Percentiles rank a stretch among this genome's conserved stretches.
These are phyloP conservation scores for Hemibagrus guttatus DNA, from an alignment of 2,797 vertebrate genomes.

Conservation along the genomic window DNA sequence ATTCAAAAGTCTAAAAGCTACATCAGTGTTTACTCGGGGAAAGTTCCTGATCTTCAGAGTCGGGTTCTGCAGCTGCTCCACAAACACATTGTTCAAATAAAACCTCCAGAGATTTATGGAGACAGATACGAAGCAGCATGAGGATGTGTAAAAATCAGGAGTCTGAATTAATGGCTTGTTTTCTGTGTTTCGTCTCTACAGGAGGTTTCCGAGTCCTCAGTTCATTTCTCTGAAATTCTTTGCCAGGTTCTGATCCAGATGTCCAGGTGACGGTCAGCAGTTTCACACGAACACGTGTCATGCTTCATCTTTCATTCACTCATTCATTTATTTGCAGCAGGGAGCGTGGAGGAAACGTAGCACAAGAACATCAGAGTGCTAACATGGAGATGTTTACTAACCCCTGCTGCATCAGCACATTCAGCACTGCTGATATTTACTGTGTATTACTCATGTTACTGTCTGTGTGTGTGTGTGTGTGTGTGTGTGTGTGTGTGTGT, in stretches of 20 bases:
- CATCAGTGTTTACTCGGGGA: no score
- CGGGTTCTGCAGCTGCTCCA: not conserved
- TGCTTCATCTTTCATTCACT: not conserved
- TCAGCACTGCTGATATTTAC: not conserved
- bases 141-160: not conserved
- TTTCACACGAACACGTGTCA: not conserved
- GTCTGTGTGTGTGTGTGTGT: slow-evolving; percentile 7
- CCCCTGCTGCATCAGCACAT: not conserved
- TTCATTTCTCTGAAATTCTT: not conserved
- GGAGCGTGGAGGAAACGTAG: not conserved
- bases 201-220: not conserved
- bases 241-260: not conserved
- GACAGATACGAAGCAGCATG: no score
- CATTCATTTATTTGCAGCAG: not conserved
- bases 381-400: not conserved
- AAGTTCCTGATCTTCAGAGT: not conserved
- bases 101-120: no score
- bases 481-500: slow-evolving; percentile 12
- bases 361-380: not conserved
- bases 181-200: not conserved
- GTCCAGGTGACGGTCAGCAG: not conserved
- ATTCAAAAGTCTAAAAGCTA: no score
- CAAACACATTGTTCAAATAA: not conserved
- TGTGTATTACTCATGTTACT: slow-evolving; percentile 1
- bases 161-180: not conserved